These are phyloP conservation scores for Champsocephalus esox DNA, from an alignment of 2,797 vertebrate genomes.

Conservation along the genomic window DNA sequence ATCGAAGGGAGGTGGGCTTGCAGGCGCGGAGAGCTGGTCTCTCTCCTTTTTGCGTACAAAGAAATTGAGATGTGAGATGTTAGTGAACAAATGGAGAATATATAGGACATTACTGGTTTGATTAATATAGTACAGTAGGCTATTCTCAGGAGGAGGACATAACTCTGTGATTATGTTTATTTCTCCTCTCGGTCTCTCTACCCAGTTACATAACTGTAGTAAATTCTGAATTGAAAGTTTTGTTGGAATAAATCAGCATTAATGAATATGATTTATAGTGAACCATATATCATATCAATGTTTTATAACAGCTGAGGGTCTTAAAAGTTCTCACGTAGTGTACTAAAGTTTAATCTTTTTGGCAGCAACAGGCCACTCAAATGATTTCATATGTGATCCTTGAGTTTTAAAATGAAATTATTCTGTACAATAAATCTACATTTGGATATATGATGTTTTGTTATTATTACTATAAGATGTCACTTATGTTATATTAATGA, in stretches of 20 bases:
- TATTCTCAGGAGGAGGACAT: constrained; percentile 60
- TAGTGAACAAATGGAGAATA: constrained; percentile 74
- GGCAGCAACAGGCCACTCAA: constrained; percentile 14
- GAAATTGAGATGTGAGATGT: constrained; percentile 58
- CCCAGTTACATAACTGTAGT: constrained; percentile 49
- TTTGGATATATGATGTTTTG: constrained; percentile 9
- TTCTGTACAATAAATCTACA: constrained; percentile 12
- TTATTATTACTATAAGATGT: constrained; percentile 14
- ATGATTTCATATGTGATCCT: constrained; percentile 22
- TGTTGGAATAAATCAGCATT: constrained; percentile 61
- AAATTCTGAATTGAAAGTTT: constrained; percentile 61
- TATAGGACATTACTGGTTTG: constrained; percentile 72
- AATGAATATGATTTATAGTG: constrained; percentile 51
- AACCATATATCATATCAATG: constrained; percentile 24
- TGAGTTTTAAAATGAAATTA: constrained; percentile 18
- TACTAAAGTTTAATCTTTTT: constrained; percentile 40
- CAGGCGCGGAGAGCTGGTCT: constrained; percentile 53
- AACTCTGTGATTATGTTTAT: constrained; percentile 40
- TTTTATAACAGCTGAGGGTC: constrained; percentile 29
- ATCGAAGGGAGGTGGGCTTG: constrained; percentile 59
- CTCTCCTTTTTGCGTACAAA: constrained; percentile 65
- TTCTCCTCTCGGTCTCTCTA: constrained; percentile 17
- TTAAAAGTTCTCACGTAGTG: constrained; percentile 37
- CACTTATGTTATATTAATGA: constrained; percentile 2
- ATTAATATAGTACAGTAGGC: constrained; percentile 57